Conservation (phyloP, 2,797 vertebrate genomes). For the Gymnodraco acuticeps region DNA sequence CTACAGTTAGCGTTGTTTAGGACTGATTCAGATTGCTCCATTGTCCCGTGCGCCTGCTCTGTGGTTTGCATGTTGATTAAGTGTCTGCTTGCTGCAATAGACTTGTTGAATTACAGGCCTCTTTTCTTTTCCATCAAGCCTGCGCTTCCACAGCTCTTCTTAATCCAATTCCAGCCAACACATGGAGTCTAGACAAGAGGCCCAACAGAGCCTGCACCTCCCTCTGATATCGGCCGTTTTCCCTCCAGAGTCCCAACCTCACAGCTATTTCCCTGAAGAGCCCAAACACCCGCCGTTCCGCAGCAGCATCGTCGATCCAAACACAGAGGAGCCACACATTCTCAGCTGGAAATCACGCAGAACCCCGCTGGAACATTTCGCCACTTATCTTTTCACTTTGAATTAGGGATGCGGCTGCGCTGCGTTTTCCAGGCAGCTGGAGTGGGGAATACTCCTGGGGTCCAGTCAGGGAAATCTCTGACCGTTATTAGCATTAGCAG, state of each 20-base stretch:
- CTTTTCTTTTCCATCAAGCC: conserved; percentile 70
- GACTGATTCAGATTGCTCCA: conserved; percentile 41
- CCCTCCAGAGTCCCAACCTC: conserved; percentile 25
- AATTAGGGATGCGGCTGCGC: conserved; percentile 71
- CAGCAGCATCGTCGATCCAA: conserved; percentile 40
- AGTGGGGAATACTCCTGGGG: conserved; percentile 53
- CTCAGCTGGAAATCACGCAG: conserved; percentile 73
- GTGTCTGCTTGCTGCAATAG: conserved; percentile 62
- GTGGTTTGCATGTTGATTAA: conserved; percentile 69
- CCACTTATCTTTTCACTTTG: conserved; percentile 83
- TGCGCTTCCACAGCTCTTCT: conserved; percentile 52
- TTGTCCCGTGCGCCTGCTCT: conserved; percentile 48
- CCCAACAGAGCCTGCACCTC: conserved; percentile 47
- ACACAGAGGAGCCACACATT: conserved; percentile 66
- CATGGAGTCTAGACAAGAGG: conserved; percentile 75
- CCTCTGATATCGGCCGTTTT: conserved; percentile 53
- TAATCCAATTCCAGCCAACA: conserved; percentile 69
- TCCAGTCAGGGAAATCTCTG: conserved; percentile 66
- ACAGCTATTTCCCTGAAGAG: conserved; percentile 39
- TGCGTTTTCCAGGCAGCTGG: conserved; percentile 71
- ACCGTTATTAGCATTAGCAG: conserved; percentile 71
- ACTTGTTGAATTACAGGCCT: conserved; percentile 52
- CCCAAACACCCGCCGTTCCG: conserved; percentile 32
- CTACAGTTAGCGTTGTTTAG: conserved; percentile 42
- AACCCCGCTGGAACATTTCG: conserved; percentile 72